A percentile compares a stretch with the other conserved stretches of the same genome.
Evolutionary conservation across 2,113 vertebrate genomes (phyloP).

Genomic region (Xiphophorus maculatus): DNA sequence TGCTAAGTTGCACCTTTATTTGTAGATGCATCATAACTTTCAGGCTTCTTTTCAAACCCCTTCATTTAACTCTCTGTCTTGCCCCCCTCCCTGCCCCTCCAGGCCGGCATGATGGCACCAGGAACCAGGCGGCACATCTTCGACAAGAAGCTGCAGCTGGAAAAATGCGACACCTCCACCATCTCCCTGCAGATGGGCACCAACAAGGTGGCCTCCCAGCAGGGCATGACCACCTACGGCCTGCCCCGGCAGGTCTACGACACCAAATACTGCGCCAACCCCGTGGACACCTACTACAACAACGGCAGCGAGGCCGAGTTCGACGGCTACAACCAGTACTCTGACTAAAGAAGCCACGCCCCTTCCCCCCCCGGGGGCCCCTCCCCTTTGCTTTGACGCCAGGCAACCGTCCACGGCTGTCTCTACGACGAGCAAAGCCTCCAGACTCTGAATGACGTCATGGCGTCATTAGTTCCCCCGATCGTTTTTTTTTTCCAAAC

Average conservation of each 20-base stretch:
- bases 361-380: background rate
- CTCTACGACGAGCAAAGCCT: conserved; percentile 37
- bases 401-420: conserved; percentile 43
- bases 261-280: conserved; percentile 88
- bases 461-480: conserved; percentile 22
- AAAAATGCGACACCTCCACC: conserved; percentile 87
- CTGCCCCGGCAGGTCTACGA: conserved; percentile 93
- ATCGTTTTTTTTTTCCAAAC: conserved; percentile 6
- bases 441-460: conserved; percentile 40
- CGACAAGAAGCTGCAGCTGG: conserved; percentile 90
- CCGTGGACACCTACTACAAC: conserved; percentile 69
- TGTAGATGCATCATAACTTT: background rate
- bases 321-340: conserved; percentile 87
- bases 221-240: conserved; percentile 95
- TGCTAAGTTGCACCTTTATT: too few relatives aligned
- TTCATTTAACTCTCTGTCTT: background rate
- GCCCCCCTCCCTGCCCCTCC: background rate
- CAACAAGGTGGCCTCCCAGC: conserved; percentile 92
- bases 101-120: conserved; percentile 94
- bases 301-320: conserved; percentile 80
- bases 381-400: conserved; percentile 37
- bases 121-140: conserved; percentile 95
- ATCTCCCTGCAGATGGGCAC: conserved; percentile 97
- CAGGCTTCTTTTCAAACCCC: too few relatives aligned
- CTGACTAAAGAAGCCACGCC: conserved; percentile 75